Percentiles rank a stretch among this genome's conserved stretches.
These are phyloP conservation scores for Achatina immaculata DNA, from an alignment of 1,140 invertebrate species.

Conservation along the genomic window DNA sequence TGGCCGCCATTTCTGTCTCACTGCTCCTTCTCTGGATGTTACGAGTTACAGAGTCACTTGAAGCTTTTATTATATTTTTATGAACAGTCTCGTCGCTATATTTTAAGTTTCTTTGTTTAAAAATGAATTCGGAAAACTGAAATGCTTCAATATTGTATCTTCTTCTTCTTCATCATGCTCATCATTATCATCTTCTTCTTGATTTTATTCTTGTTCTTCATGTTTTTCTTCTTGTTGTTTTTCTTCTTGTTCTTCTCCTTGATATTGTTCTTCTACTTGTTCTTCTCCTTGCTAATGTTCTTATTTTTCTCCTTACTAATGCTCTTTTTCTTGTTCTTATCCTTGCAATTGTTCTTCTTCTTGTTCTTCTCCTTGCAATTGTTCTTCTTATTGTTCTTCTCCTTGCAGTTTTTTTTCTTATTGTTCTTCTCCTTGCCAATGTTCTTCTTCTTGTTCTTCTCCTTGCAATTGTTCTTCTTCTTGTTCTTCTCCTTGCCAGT, in stretches of 20 bases:
- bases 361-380: not conserved
- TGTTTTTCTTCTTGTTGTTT: too few relatives aligned
- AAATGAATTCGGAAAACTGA: too few relatives aligned
- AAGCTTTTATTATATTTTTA: too few relatives aligned
- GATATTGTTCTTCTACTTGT: too few relatives aligned
- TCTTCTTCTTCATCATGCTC: not conserved
- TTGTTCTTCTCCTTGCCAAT: not conserved
- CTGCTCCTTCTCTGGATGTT: too few relatives aligned
- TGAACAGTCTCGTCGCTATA: too few relatives aligned
- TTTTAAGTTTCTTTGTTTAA: too few relatives aligned
- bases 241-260: too few relatives aligned
- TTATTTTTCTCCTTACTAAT: not conserved
- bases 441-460: slow-evolving; percentile 1
- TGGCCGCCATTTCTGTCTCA: too few relatives aligned
- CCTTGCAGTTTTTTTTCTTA: not conserved
- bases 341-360: not conserved
- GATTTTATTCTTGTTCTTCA: too few relatives aligned
- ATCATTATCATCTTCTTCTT: not conserved
- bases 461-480: slow-evolving; percentile 4
- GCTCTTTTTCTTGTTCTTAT: not conserved
- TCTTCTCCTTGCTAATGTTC: not conserved
- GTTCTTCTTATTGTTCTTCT: slow-evolving; percentile 3
- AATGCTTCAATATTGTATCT: too few relatives aligned
- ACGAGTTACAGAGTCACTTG: too few relatives aligned
- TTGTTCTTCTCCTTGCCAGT: not conserved